Evolutionary conservation across 1,140 invertebrate species (phyloP), one percentile per base, ranked within the genome.

Genomic region (Leptoteleia sp.): DNA sequence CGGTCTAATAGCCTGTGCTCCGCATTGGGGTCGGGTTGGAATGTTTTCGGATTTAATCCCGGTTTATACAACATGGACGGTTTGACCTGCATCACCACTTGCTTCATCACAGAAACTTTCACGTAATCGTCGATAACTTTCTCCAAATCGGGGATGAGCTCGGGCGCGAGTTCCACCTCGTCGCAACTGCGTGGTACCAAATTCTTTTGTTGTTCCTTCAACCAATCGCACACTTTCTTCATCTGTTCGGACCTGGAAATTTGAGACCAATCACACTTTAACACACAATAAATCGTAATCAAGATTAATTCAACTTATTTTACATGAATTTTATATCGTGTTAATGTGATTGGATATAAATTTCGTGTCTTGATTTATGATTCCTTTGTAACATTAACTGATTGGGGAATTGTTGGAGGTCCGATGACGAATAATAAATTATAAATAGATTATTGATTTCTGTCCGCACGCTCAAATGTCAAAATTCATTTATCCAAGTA

Each of bases 1-100:
- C 97, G 91, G 85, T 99, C 97, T 75, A 95, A 94, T 35, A 99
- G 80, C 67, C 90, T 79, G 84, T 92, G 94, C 2, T 90, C 91
- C 0, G 93, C 91, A 9, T 85, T 89, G 0, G 91, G 88, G 88
- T 97, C 96, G 0, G 95, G 93, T 1, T 91, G 79, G 15, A 86
- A 48, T 37, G 80, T 85, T 35, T 84, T 84, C 0, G 78, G 47
- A 31, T 83, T 82, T 6, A 90, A 71, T 29, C 79, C 84, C 2
- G 89, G 84, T 33, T 87, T 87, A 19, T 82, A 90, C 0, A 98
- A 83, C 5, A 96, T 88, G 80, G 93, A 92, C 43, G 96, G 95
- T 81, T 95, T 95, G 1, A 96, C 94, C 84, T 94, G 93, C 88
- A 97, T 91, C 7, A 92, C 91, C 0, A 95, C 87, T 8, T 88